A percentile compares a stretch with the other conserved stretches of the same genome.
phyloP scores from a whole-genome alignment of 2,888 invertebrate species.

The Chouioia cunea region DNA sequence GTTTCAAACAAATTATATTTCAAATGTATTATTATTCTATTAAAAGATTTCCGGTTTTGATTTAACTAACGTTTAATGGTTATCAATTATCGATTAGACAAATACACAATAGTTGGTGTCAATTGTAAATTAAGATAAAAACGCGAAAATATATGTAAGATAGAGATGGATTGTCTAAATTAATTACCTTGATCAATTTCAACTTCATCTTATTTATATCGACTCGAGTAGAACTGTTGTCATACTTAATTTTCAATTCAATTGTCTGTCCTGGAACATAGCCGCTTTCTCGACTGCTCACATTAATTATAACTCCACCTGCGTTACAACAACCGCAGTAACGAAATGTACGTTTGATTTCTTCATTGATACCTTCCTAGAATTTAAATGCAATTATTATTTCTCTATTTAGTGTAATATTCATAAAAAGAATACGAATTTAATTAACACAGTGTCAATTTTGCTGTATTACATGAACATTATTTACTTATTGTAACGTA shows the following conservation, averaged over 20 bases:
- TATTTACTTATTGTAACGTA: too few relatives aligned
- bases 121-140: too few relatives aligned
- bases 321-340: constrained; percentile 69
- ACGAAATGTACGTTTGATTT: constrained; percentile 28
- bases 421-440: too few relatives aligned
- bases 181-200: constrained; percentile 50
- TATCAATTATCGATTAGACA: too few relatives aligned
- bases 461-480: too few relatives aligned
- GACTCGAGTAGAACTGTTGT: constrained; percentile 77
- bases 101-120: too few relatives aligned
- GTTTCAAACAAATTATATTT: constrained; percentile 1
- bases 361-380: constrained; percentile 41
- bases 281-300: constrained; percentile 77
- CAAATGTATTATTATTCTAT: too few relatives aligned
- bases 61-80: too few relatives aligned
- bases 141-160: too few relatives aligned
- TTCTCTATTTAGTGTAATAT: not conserved
- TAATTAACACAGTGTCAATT: too few relatives aligned
- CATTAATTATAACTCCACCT: constrained; percentile 76
- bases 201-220: constrained; percentile 45
- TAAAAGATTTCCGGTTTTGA: not conserved
- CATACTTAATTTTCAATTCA: constrained; percentile 76
- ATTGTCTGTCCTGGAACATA: constrained; percentile 81
- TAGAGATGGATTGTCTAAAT: not conserved
- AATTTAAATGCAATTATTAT: not conserved